Base-by-base conservation (phyloP, 2,888 invertebrate species). In the Argyra leucocephala region DNA sequence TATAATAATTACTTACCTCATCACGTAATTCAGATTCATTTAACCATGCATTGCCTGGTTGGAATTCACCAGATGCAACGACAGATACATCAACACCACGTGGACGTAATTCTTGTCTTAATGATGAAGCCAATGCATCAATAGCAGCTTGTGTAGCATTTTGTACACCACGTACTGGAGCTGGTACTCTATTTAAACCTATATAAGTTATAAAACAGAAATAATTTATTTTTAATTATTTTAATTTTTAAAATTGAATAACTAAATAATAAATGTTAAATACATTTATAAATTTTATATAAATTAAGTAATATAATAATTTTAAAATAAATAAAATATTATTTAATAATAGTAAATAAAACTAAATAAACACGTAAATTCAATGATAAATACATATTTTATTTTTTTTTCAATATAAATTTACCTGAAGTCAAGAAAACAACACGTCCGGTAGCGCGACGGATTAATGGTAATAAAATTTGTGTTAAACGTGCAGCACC, bases 31-130 rank as follows among this genome's bases (percentile, higher is more conserved):
- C 83, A 67, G 82, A 84, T 70, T 90, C 88, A 22, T 85, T 85
- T 12, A 90, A 79, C 90, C 90, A 90, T 1, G 87, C 86, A 71
- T 86, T 89, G 74, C 92, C 91, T 0, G 90, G 88, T 10, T 91
- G 86, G 72, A 88, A 90, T 78, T 92, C 91, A 59, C 93, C 92
- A 58, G 92, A 90, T 69, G 92, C 91, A 57, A 93, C 88, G 24
- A 91, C 85, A 63, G 90, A 87, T 21, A 93, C 91, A 75, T 91
- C 89, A 15, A 93, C 92, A 62, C 90, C 89, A 75, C 91, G 85
- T 64, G 88, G 83, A 71, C 87, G 85, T 78, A 91, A 85, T 78
- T 93, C 92, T 71, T 90, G 84, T 60, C 93, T 85, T 65, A 93
- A 82, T 74, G 91, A 91, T 68, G 88, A 85, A 22, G 89, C 89